These are phyloP conservation scores for Caenorhabditis afra DNA, from an alignment of 2,888 invertebrate genomes.

Conservation along the genomic window DNA sequence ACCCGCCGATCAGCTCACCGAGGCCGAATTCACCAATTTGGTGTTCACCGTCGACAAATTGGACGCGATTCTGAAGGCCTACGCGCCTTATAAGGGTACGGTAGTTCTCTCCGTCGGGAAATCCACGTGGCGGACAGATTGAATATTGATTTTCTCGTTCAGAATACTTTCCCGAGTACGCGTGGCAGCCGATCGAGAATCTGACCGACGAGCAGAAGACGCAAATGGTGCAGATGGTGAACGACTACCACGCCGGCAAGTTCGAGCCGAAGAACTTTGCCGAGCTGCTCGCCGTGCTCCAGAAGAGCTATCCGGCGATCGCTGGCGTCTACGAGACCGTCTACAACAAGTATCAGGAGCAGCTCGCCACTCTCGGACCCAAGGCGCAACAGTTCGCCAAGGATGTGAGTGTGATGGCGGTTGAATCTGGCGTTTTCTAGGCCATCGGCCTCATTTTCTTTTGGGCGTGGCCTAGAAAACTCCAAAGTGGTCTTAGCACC, in stretches of 20 bases:
- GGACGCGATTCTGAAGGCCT: constrained; percentile 51
- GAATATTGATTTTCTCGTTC: no score
- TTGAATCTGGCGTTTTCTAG: background rate
- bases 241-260: constrained; percentile 53
- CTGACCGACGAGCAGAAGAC: constrained; percentile 49
- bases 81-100: constrained; percentile 33
- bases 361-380: constrained; percentile 51
- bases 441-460: no score
- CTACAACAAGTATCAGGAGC: constrained; percentile 44
- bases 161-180: constrained; percentile 52
- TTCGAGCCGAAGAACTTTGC: constrained; percentile 47
- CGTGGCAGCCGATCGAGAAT: constrained; percentile 27
- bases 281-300: constrained; percentile 27
- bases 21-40: constrained; percentile 43
- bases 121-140: no score
- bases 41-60: constrained; percentile 42
- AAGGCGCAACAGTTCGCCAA: constrained; percentile 44
- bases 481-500: no score
- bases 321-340: constrained; percentile 19
- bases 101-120: background rate
- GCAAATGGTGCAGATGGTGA: constrained; percentile 39
- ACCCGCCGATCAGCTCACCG: constrained; percentile 30
- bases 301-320: constrained; percentile 45
- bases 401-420: constrained; percentile 14
- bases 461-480: background rate